phyloP scores from a whole-genome alignment of 2,888 invertebrate genomes.

The Gari tellinella region DNA sequence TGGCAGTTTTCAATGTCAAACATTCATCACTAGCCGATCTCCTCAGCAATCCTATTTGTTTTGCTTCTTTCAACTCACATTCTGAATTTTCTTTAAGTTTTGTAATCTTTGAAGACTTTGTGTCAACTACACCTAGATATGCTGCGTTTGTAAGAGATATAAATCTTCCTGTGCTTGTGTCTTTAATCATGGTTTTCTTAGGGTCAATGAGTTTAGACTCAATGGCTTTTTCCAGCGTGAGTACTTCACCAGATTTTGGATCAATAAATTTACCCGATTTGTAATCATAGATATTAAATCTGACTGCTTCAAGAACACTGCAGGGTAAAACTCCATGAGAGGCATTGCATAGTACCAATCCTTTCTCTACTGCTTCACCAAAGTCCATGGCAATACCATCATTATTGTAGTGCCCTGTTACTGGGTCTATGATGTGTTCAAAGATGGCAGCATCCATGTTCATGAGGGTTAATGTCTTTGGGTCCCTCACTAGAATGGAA shows the following conservation, averaged over 20 bases:
- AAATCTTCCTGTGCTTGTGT: slow-evolving; percentile 58
- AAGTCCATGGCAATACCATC: slow-evolving; percentile 83
- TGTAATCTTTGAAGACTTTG: slow-evolving; percentile 55
- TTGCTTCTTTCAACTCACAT: slow-evolving; percentile 62
- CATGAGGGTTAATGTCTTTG: slow-evolving; percentile 88
- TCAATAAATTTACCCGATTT: slow-evolving; percentile 92
- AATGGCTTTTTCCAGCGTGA: slow-evolving; percentile 73
- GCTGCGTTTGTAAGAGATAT: slow-evolving; percentile 61
- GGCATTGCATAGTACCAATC: slow-evolving; percentile 83
- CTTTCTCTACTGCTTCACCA: slow-evolving; percentile 92
- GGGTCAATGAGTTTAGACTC: slow-evolving; percentile 64
- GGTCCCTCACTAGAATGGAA: slow-evolving; percentile 93
- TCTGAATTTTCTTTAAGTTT: slow-evolving; percentile 45
- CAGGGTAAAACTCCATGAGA: slow-evolving; percentile 54
- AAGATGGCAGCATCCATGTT: slow-evolving; percentile 76
- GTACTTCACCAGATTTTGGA: slow-evolving; percentile 67
- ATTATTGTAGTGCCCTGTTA: slow-evolving; percentile 67
- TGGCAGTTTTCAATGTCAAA: slow-evolving; percentile 95
- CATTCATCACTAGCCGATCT: slow-evolving; percentile 84
- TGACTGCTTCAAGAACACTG: slow-evolving; percentile 53
- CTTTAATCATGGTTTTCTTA: slow-evolving; percentile 62
- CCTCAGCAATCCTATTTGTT: slow-evolving; percentile 58
- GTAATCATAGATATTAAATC: slow-evolving; percentile 85
- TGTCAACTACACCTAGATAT: slow-evolving; percentile 51
- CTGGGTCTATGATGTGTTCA: slow-evolving; percentile 71